These are phyloP conservation scores for Myotis davidii DNA, from an alignment of 2,113 vertebrate genomes.

Conservation along the genomic window DNA sequence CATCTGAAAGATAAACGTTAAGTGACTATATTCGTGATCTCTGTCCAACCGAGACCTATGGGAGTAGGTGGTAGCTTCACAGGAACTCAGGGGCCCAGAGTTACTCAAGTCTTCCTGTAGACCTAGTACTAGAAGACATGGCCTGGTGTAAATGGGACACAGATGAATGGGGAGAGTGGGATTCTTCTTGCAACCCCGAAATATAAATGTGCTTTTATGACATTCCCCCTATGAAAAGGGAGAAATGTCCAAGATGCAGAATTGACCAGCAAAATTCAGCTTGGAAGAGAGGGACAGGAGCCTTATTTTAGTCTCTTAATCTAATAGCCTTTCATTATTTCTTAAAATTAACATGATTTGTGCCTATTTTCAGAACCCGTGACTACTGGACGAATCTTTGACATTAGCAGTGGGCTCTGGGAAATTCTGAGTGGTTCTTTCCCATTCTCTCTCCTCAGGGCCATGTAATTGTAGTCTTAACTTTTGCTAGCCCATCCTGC, in stretches of 20 bases:
- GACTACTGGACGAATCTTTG: neutral
- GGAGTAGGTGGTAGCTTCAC: constrained; percentile 23
- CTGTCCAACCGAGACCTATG: constrained; percentile 11
- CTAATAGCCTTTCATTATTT: neutral
- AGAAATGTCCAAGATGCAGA: constrained; percentile 23
- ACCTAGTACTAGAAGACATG: neutral
- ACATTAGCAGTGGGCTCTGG: neutral
- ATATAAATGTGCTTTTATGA: neutral
- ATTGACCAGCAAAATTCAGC: neutral
- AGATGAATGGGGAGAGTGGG: neutral
- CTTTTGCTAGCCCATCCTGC: neutral
- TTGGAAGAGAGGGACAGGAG: constrained; percentile 9
- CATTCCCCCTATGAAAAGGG: neutral
- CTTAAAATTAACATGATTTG: neutral
- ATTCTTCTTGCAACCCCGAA: neutral
- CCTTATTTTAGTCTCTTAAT: neutral
- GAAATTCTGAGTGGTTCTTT: neutral
- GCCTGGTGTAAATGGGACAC: neutral
- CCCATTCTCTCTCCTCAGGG: neutral
- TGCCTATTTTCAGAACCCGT: constrained; percentile 1
- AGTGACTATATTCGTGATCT: constrained; percentile 61
- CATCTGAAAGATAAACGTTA: constrained; percentile 68
- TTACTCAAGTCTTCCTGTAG: constrained; percentile 51
- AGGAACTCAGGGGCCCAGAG: neutral
- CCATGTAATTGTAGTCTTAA: neutral